Base-by-base conservation (phyloP, 2,888 invertebrate species). In the Cephus spinipes region DNA sequence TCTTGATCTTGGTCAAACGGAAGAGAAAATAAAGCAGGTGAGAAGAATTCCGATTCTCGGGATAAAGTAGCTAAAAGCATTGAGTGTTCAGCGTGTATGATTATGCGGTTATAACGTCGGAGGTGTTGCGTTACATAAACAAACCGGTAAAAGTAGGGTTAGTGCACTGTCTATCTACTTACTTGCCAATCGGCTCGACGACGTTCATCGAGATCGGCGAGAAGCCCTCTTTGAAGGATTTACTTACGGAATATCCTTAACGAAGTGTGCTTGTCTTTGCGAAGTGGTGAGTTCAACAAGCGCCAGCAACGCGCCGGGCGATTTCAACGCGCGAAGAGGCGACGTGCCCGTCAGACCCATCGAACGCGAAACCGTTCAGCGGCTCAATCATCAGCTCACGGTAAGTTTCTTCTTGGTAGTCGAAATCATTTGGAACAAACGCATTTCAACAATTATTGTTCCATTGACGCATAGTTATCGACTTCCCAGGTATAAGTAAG, bases 21-120 rank as follows among this genome's bases (percentile, higher is more conserved):
- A 23, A 23, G 23, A 23, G 55, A 55, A 55, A 23, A 55, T 55
- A 55, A 55, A 23, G 55, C 6, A 55, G 23, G 23, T 55, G 55
- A 55, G 23, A 55, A 23, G 55, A 55, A 55, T 55, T 55, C 1
- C 55, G 55, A 55, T 23, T 55, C 55, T 23, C 55, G 55, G 55
- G 23, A 55, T 55, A 6, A 55, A 55, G 55, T 55, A 55, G 23
- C 55, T 55, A 55, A 55, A 55, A 55, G 55, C 55, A 55, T 55
- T 55, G 55, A 55, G 55, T 55, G 55, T 55, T 55, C 55, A 23
- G 55, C 55, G 55, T 55, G 55, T 55, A 55, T n/a, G 74, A 76
- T 80, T 79, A 84, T 79, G 81, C 82, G 82, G 81, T 81, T 83
- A 82, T 84, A 83, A 84, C 81, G 82, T 79, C 81, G 80, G 79